Conservation (phyloP, 1,140 invertebrate genomes). For the Cydia splendana region DNA sequence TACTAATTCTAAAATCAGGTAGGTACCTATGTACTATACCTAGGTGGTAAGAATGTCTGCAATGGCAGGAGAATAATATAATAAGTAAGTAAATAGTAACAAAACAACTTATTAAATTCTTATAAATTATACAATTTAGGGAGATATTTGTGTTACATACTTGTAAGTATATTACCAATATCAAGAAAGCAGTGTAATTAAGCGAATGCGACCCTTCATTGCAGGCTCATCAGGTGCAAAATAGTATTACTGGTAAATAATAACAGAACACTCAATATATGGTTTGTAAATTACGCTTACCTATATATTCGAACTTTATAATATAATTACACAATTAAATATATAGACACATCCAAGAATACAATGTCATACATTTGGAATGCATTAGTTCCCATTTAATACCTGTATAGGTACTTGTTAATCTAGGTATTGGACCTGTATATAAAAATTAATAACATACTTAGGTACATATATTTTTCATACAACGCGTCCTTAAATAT, state of each 20-base stretch:
- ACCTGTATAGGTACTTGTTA: constrained; percentile 8
- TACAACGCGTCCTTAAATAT: background rate
- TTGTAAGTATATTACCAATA: too few species aligned
- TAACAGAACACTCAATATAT: background rate
- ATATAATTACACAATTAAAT: background rate
- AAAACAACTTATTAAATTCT: too few species aligned
- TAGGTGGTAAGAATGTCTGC: background rate
- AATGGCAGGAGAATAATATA: background rate
- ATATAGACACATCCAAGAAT: constrained; percentile 22
- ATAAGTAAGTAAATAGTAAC: too few species aligned
- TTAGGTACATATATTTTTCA: background rate
- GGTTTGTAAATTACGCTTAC: background rate
- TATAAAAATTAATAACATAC: background rate
- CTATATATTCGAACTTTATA: background rate
- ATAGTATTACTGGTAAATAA: too few species aligned
- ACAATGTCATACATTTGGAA: constrained; percentile 19
- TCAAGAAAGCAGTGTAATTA: too few species aligned
- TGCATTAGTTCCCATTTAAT: constrained; percentile 25
- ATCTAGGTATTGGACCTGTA: background rate
- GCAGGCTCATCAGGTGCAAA: too few species aligned
- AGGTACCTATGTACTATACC: too few species aligned
- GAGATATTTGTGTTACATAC: too few species aligned
- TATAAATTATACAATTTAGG: too few species aligned
- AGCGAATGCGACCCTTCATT: too few species aligned
- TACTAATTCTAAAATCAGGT: background rate